phyloP scores from a whole-genome alignment of 2,113 vertebrate species.

The Lycocorax pyrrhopterus region DNA sequence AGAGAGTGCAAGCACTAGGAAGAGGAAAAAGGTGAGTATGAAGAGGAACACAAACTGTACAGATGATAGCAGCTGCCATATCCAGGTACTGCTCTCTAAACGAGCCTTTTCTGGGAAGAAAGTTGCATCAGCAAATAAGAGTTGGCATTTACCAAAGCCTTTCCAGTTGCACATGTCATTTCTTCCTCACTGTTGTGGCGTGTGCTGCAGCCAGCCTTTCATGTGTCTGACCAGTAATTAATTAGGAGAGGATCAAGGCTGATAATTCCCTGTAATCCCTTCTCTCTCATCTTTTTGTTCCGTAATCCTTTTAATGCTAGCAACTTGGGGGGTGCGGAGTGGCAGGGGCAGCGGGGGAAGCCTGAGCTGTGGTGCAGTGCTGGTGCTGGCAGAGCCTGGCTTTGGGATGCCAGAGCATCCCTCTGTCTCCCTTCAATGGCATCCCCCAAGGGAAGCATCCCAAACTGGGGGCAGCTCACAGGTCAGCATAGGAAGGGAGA shows the following conservation, averaged over 20 bases:
- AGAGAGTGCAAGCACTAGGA: background rate
- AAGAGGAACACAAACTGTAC: background rate
- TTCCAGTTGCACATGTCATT: background rate
- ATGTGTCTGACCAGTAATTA: conserved; percentile 64
- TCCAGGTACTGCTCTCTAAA: background rate
- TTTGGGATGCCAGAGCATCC: background rate
- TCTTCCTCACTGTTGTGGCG: background rate
- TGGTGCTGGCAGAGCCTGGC: background rate
- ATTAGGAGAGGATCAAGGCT: conserved; percentile 64
- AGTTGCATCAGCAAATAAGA: background rate
- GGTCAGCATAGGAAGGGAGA: background rate
- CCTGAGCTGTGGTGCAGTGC: background rate
- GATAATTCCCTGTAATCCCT: conserved; percentile 67
- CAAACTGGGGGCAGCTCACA: background rate
- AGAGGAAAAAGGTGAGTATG: background rate
- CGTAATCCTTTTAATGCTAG: conserved; percentile 59
- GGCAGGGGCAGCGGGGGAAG: background rate
- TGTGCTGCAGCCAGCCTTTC: background rate
- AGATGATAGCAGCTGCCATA: background rate
- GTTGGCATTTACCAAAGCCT: background rate
- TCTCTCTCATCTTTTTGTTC: conserved; percentile 58
- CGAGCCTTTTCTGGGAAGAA: background rate
- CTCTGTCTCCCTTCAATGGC: background rate
- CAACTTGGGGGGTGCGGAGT: background rate
- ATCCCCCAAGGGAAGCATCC: background rate